Evolutionary conservation across 2,797 vertebrate species (phyloP).

Genomic region (Micrastur ruficollis): DNA sequence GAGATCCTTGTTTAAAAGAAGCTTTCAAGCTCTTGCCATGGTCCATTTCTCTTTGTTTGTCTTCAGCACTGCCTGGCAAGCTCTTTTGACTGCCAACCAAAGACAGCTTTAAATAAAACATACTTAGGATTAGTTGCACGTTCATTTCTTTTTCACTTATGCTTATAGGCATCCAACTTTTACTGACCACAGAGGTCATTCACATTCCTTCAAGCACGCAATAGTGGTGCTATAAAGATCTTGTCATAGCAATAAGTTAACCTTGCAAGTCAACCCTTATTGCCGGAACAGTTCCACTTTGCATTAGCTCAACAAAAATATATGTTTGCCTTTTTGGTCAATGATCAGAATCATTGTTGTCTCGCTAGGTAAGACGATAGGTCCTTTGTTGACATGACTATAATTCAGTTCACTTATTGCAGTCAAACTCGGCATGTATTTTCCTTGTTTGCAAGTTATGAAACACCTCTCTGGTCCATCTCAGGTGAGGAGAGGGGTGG

Average conservation of each 20-base stretch:
- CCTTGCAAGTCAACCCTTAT: neutral
- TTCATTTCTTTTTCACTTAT: neutral
- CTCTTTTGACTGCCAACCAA: neutral
- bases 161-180: neutral
- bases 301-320: neutral
- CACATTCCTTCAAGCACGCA: neutral
- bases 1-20: neutral
- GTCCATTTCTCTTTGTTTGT: neutral
- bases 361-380: neutral
- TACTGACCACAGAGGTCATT: neutral
- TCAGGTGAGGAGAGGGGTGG: neutral
- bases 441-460: neutral
- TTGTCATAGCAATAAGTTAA: neutral
- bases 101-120: neutral
- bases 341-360: neutral
- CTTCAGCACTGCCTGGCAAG: neutral
- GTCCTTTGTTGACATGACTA: neutral
- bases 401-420: neutral
- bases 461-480: neutral
- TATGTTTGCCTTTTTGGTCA: neutral
- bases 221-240: neutral
- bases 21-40: neutral
- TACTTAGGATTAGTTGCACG: neutral
- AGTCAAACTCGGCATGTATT: neutral
- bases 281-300: neutral